phyloP scores from a whole-genome alignment of 2,888 invertebrate genomes.

The Frankliniella fusca region DNA sequence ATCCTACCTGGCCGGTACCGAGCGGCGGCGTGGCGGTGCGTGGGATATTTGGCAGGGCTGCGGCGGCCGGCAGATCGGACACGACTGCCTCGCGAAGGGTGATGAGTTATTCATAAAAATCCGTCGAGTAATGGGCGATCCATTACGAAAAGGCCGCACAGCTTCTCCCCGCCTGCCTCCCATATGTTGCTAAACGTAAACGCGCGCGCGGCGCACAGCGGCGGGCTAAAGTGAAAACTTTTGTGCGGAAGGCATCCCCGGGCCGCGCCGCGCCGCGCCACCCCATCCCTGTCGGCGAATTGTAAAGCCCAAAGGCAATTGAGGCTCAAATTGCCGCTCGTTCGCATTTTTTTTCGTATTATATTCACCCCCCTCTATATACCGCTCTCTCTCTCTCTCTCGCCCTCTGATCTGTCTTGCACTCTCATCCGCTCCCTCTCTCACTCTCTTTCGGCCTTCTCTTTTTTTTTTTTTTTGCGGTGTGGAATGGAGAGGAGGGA shows the following conservation, averaged over 20 bases:
- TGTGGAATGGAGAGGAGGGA: no score
- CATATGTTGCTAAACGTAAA: background rate
- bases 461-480: background rate
- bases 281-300: slow-evolving; percentile 4
- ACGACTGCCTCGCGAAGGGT: background rate
- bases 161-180: background rate
- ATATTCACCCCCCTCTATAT: background rate
- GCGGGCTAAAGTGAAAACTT: slow-evolving; percentile 5
- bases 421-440: background rate
- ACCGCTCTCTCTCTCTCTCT: background rate
- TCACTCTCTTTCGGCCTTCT: background rate
- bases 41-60: no score
- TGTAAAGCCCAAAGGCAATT: slow-evolving; percentile 19
- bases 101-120: slow-evolving; percentile 27
- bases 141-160: background rate
- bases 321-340: slow-evolving; percentile 19
- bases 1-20: no score
- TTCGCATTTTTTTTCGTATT: background rate
- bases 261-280: background rate
- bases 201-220: background rate
- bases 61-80: no score
- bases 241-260: background rate
- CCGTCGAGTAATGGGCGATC: slow-evolving; percentile 11
- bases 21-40: no score
- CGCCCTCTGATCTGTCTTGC: background rate